Base-by-base conservation (phyloP, 2,888 invertebrate species). In the Megastigmus dorsalis region DNA sequence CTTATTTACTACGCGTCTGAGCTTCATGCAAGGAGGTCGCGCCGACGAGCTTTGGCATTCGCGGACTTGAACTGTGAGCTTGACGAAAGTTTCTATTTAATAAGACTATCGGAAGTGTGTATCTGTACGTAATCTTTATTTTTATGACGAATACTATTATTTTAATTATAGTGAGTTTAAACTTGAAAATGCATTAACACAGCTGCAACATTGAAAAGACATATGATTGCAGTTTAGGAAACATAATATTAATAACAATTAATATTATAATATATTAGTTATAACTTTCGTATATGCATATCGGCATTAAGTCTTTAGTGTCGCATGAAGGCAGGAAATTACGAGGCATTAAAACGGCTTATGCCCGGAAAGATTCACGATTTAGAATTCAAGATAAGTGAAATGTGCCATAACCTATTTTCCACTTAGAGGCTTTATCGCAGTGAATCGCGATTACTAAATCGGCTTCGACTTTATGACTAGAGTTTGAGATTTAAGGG, bases 381-480 rank as follows among this genome's bases (percentile, higher is more conserved):
- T 48, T 13, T 26, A 50, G 48, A 68, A 36, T 50, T 48, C 50
- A 18, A 57, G 48, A 50, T 57, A 59, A 68, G 68, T 59, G 48
- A 50, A 68, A 50, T 41, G 59, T 57, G 38, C 59, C 59, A 59
- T 48, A 68, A 59, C 50, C 68, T 59, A 68, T 57, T 68, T 68
- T 68, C 65, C 43, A 66, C 54, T 43, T 54, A 26, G 41, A 54
- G 28, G 20, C 54, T 66, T 67, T 55, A 57, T 33, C 38, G n/a
- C 41, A n/a, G n/a, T 15, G 59, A 60, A 28, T 60, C 38, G 26
- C 50, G 50, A 63, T 63, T 66, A 41, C 54, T 23, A 54, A 54
- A 54, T 54, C 54, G 54, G 43, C 41, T 54, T 41, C 20, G 28
- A 28, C 59, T 43, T 54, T 66, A 66, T 4, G 38, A n/a, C 54